These are phyloP conservation scores for Vireo altiloquus DNA, from an alignment of 2,113 vertebrate species.

Conservation along the genomic window DNA sequence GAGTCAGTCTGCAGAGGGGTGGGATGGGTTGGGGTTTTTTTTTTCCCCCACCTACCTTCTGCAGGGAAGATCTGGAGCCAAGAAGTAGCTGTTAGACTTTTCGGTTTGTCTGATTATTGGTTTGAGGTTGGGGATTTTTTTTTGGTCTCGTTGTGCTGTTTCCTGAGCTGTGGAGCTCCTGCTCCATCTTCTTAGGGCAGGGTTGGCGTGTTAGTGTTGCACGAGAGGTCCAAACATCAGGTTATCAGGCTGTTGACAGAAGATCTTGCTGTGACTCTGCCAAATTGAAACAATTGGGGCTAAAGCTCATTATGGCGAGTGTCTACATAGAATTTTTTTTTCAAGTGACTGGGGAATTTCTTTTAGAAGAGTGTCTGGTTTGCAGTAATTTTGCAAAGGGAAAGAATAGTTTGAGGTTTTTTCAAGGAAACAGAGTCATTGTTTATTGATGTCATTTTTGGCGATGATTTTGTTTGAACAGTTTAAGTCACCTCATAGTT, in stretches of 20 bases:
- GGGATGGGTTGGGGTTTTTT: not conserved
- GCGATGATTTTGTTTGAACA: not conserved
- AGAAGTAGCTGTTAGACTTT: constrained; percentile 9
- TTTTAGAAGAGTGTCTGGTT: not conserved
- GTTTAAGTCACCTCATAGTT: not conserved
- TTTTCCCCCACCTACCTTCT: not conserved
- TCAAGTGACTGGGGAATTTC: not conserved
- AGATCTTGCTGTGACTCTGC: not conserved
- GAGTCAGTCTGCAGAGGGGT: constrained; percentile 12
- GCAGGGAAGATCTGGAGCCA: not conserved
- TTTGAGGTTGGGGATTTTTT: not conserved
- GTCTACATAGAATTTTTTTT: not conserved
- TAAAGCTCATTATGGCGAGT: not conserved
- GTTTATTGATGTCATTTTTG: not conserved
- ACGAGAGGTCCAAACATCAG: rapidly evolving
- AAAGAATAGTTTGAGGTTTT: not conserved
- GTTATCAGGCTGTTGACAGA: not conserved
- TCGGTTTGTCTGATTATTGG: not conserved
- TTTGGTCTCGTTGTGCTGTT: not conserved
- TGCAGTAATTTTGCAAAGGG: not conserved
- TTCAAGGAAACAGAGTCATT: not conserved
- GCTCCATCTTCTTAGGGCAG: not conserved
- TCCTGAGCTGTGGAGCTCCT: not conserved
- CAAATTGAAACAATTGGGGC: not conserved
- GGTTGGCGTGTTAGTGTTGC: not conserved